Evolutionary conservation across 1,140 invertebrate genomes (phyloP).

Genomic region (Euwallacea similis): DNA sequence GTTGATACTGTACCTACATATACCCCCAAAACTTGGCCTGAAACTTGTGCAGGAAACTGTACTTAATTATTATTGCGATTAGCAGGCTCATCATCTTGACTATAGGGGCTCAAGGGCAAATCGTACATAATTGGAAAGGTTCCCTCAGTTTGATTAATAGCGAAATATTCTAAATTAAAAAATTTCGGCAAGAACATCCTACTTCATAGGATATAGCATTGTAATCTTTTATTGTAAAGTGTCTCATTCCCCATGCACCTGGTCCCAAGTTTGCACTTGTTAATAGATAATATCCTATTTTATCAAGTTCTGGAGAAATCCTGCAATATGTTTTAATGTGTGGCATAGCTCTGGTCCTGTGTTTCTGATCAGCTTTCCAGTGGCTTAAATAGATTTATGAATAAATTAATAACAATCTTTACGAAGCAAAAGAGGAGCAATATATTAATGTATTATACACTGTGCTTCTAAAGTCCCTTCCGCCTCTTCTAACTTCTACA

Average conservation of each 20-base stretch:
- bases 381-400: too few species aligned
- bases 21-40: too few species aligned
- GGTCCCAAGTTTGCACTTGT: constrained; percentile 95
- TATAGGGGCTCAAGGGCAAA: constrained; percentile 70
- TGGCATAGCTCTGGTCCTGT: constrained; percentile 80
- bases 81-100: constrained; percentile 63
- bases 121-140: constrained; percentile 79
- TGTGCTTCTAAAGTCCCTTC: too few species aligned
- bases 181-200: constrained; percentile 86
- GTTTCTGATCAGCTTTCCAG: constrained; percentile 74
- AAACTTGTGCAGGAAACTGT: too few species aligned
- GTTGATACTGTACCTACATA: too few species aligned
- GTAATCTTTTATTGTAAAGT: constrained; percentile 61
- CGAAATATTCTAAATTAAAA: constrained; percentile 65
- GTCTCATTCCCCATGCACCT: constrained; percentile 89
- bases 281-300: constrained; percentile 79
- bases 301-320: constrained; percentile 65
- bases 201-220: constrained; percentile 88
- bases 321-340: constrained; percentile 92
- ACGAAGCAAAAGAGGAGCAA: too few species aligned
- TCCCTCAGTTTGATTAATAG: constrained; percentile 53
- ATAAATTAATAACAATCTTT: too few species aligned
- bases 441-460: too few species aligned
- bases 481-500: too few species aligned
- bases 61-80: too few species aligned